Evolutionary conservation across 1,140 invertebrate genomes (phyloP).

Genomic region (Scaptomyza montana): DNA sequence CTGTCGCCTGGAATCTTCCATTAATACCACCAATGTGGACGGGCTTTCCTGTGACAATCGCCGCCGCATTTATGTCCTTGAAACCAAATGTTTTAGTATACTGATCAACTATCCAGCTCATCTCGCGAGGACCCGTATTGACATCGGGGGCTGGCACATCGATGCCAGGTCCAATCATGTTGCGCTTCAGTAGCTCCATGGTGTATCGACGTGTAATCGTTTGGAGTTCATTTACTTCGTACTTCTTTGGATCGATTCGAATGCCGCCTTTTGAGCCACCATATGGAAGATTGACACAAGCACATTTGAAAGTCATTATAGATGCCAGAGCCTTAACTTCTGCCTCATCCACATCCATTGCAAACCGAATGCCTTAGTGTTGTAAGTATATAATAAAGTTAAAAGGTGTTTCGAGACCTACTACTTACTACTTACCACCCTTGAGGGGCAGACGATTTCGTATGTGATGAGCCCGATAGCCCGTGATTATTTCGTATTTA

Average conservation of each 20-base stretch:
- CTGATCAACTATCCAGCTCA: slow-evolving; percentile 94
- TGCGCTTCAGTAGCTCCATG: slow-evolving; percentile 94
- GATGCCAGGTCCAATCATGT: slow-evolving; percentile 92
- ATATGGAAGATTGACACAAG: slow-evolving; percentile 92
- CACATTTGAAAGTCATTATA: slow-evolving; percentile 93
- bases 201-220: slow-evolving; percentile 94
- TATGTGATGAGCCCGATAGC: slow-evolving; percentile 93
- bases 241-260: slow-evolving; percentile 92
- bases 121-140: slow-evolving; percentile 91
- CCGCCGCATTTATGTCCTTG: slow-evolving; percentile 92
- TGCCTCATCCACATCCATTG: slow-evolving; percentile 88
- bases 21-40: slow-evolving; percentile 91
- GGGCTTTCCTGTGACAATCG: slow-evolving; percentile 94
- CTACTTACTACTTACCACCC: slow-evolving; percentile 86
- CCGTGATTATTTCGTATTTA: slow-evolving; percentile 90
- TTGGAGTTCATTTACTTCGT: slow-evolving; percentile 91
- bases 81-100: slow-evolving; percentile 91
- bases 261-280: slow-evolving; percentile 94
- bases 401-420: neutral
- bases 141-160: slow-evolving; percentile 95
- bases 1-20: slow-evolving; percentile 93
- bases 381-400: neutral
- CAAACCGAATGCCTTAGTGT: slow-evolving; percentile 90
- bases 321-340: slow-evolving; percentile 94
- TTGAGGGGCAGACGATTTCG: slow-evolving; percentile 92